Conservation (phyloP, 2,797 vertebrate species). For the Molossus molossus region DNA sequence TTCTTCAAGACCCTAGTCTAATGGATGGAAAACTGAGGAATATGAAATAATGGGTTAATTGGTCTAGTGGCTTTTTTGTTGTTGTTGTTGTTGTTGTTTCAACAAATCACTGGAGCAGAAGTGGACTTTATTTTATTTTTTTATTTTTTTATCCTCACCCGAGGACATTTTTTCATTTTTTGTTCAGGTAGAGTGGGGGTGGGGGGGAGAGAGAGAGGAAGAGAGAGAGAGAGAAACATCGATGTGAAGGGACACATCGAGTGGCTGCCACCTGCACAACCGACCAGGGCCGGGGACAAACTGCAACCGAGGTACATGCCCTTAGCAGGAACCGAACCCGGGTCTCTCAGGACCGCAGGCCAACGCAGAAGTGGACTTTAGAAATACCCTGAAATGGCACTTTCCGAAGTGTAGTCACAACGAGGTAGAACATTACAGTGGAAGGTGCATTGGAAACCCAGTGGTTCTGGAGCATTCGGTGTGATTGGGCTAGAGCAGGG, state of each 20-base stretch:
- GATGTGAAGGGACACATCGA: too few species aligned
- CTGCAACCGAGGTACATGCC: too few species aligned
- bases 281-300: too few species aligned
- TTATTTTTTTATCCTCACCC: too few species aligned
- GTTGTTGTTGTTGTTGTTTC: neutral
- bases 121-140: neutral
- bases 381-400: neutral
- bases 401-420: neutral
- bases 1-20: neutral
- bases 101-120: neutral
- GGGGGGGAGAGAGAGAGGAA: too few species aligned
- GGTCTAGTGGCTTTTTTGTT: neutral
- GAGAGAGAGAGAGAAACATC: too few species aligned
- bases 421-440: neutral
- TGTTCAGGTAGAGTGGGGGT: too few species aligned
- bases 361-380: neutral
- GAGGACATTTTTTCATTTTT: too few species aligned
- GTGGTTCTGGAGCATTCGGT: neutral
- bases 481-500: neutral
- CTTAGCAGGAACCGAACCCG: too few species aligned
- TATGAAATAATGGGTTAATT: slow-evolving; percentile 1
- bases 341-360: too few species aligned
- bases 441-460: neutral
- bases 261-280: too few species aligned
- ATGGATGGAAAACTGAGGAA: neutral